Conservation (phyloP, 2,113 vertebrate genomes). For the Sisor rabdophorus region DNA sequence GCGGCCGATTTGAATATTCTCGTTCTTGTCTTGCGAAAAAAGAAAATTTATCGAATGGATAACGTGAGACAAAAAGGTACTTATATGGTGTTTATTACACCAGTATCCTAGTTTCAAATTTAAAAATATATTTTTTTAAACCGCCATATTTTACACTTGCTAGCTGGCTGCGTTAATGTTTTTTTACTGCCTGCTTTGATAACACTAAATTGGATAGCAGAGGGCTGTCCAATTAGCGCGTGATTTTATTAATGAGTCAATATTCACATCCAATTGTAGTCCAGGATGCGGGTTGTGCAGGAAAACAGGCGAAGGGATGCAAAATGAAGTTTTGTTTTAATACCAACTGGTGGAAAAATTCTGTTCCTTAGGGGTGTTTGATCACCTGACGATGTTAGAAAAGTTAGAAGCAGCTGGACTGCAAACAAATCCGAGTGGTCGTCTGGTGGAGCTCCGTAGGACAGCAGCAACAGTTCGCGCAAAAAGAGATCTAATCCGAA, state of each 20-base stretch:
- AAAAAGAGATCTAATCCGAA: constrained; percentile 59
- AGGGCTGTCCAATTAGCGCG: not conserved
- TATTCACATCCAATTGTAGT: not conserved
- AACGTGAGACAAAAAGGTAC: constrained; percentile 29
- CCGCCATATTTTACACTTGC: not conserved
- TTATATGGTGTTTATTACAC: not conserved
- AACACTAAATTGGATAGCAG: no score
- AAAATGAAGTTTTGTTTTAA: not conserved
- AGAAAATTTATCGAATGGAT: constrained; percentile 5
- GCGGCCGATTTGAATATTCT: constrained; percentile 40
- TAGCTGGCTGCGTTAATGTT: not conserved
- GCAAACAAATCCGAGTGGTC: constrained; percentile 41
- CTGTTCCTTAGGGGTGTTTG: constrained; percentile 57
- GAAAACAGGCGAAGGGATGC: not conserved
- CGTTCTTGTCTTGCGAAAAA: not conserved
- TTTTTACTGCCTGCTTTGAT: not conserved
- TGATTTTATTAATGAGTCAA: not conserved
- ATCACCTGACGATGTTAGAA: constrained; percentile 59
- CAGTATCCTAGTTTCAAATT: not conserved
- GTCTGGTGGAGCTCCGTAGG: constrained; percentile 52
- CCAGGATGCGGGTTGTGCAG: not conserved
- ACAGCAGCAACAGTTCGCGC: constrained; percentile 49
- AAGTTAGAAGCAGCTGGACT: constrained; percentile 21
- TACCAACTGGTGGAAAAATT: not conserved
- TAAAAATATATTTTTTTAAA: no score